These are phyloP conservation scores for Bellardia pandia DNA, from an alignment of 2,888 invertebrate species.

Conservation along the genomic window DNA sequence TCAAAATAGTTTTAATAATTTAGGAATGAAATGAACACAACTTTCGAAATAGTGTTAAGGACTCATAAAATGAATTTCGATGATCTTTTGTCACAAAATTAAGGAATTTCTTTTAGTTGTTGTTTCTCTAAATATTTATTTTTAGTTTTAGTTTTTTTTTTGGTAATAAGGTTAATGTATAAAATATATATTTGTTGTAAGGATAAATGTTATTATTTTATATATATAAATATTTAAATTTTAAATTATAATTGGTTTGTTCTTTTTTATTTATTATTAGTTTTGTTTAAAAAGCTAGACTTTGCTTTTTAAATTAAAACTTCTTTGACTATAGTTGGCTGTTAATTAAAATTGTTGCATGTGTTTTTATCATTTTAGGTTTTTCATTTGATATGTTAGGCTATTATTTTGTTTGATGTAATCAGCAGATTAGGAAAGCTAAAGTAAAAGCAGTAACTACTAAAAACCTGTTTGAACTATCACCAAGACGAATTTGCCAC, in stretches of 20 bases:
- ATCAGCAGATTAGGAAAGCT: neutral
- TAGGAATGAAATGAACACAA: constrained; percentile 48
- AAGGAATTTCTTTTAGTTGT: constrained; percentile 27
- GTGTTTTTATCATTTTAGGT: neutral
- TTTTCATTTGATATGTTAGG: constrained; percentile 55
- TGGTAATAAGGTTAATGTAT: neutral
- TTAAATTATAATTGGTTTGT: constrained; percentile 15
- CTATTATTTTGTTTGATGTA: constrained; percentile 31
- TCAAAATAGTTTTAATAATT: constrained; percentile 25
- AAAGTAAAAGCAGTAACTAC: too few relatives aligned
- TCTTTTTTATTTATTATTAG: neutral
- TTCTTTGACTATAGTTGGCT: constrained; percentile 25
- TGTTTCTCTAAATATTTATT: constrained; percentile 13
- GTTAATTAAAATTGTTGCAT: constrained; percentile 9
- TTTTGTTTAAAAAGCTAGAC: constrained; percentile 11
- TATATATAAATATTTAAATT: neutral
- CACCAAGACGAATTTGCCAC: too few relatives aligned
- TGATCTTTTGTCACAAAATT: constrained; percentile 35
- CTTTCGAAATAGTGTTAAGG: constrained; percentile 24
- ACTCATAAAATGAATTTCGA: constrained; percentile 34
- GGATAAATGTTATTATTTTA: neutral
- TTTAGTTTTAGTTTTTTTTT: neutral
- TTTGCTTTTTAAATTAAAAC: neutral
- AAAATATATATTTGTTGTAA: constrained; percentile 11
- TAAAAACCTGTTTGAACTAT: too few relatives aligned